Base-by-base conservation (phyloP, 64 coral and sea anemone genomes). In the Orbicella faveolata region DNA sequence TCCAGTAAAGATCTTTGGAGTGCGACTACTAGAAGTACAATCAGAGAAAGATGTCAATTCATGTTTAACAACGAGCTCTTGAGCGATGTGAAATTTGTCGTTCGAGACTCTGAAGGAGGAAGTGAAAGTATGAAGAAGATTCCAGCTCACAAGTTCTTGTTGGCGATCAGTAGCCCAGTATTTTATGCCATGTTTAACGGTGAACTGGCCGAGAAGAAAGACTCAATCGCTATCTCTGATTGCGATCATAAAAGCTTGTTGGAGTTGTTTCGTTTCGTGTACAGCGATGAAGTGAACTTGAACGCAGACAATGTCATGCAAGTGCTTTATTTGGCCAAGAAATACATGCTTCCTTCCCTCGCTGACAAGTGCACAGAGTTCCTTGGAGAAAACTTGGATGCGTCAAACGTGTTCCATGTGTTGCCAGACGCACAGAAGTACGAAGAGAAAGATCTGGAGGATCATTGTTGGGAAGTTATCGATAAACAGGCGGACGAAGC, bases 111-210 rank as follows among this genome's bases (percentile, higher is more conserved):
- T 19, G 0, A 77, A 11, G 48, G 62, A 41, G 41, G 23, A 37
- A 66, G 63, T 67, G 78, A 79, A 52, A 87, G 52, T 9, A 65
- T 73, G 15, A 51, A 68, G n/a, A 51, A 25, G 64, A 87, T 92
- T 79, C 76, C 84, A 34, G 90, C 90, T 37, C 83, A 92, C 15
- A 92, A 92, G 64, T 88, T 87, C 13, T 75, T 92, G 74, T 59
- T 92, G 9, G 90, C 90, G 16, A 79, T 79, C 6, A 92, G 83
- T 63, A 92, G 90, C 33, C 90, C 90, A 11, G 90, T 88, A 2
- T 92, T 92, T 67, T 72, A 80, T 41, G 83, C 84, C n/a, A 88
- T 92, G 90, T 92, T 92, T 63, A 80, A 80, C 52, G 90, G 90
- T 39, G 53, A 61, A 7, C 26, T 83, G 19, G 76, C 77, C 9